These are phyloP conservation scores for Chloroceryle inda DNA, from an alignment of 2,797 vertebrate species.

Conservation along the genomic window DNA sequence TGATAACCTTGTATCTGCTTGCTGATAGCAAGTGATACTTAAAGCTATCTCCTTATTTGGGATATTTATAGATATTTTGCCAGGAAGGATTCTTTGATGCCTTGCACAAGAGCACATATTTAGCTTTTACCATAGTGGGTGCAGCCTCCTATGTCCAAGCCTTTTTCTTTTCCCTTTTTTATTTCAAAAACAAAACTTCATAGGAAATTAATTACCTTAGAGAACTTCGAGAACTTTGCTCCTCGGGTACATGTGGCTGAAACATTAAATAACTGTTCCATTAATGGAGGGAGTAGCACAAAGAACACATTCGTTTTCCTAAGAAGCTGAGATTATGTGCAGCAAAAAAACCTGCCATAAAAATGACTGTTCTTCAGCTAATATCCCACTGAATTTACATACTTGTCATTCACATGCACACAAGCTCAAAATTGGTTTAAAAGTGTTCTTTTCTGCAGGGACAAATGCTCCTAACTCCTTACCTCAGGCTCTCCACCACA, in stretches of 20 bases:
- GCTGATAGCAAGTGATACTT: not conserved
- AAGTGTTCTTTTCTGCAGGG: not conserved
- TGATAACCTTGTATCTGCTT: not conserved
- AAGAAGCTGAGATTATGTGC: not conserved
- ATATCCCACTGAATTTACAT: not conserved
- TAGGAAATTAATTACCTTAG: not conserved
- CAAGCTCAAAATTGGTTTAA: not conserved
- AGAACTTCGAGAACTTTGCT: slow-evolving; percentile 11
- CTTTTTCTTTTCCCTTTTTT: not conserved
- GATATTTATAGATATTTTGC: slow-evolving; percentile 47
- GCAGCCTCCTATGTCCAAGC: not conserved
- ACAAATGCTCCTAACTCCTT: not conserved
- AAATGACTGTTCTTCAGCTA: not conserved
- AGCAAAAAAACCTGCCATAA: not conserved
- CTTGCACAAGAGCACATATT: slow-evolving; percentile 32
- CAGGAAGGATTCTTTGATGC: slow-evolving; percentile 53
- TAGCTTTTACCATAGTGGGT: not conserved
- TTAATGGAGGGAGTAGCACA: not conserved
- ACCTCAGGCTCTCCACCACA: not conserved
- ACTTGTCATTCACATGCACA: not conserved
- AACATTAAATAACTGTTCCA: not conserved
- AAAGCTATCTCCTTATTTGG: slow-evolving; percentile 63
- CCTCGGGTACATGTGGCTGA: not conserved
- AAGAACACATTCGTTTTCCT: not conserved
- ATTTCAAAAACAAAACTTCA: not conserved